Evolutionary conservation across 2,113 vertebrate species (phyloP), one percentile per base, ranked within the genome.

Genomic region (Crypturellus undulatus): DNA sequence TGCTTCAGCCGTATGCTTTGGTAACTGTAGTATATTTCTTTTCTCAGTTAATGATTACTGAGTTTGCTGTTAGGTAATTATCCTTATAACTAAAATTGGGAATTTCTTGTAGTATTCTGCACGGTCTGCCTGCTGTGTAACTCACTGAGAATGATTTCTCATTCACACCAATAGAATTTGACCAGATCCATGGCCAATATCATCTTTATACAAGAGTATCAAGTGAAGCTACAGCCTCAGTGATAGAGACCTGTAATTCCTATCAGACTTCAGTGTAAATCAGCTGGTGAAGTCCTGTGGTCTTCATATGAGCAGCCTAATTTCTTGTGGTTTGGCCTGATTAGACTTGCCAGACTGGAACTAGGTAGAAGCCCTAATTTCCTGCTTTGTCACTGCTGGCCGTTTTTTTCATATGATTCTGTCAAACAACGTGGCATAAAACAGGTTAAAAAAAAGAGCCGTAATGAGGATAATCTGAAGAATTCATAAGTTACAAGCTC

Each of bases 281-380:
- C 47, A 85, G 9, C 17, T 43, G 49, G 6, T 9, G 58, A 79
- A 65, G 3, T 63, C 4, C 5, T 5, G 17, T 6, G 42, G 54
- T 9, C 10, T n/a, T 40, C 56, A 59, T 4, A 47, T 24, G 85
- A 64, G 82, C 32, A 3, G 20, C 71, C 1, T 19, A 0, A 10
- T 63, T 77, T 81, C 9, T 75, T 52, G 10, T 12, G 10, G 3
- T 8, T 6, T 42, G 43, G 4, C 10, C 24, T 65, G 30, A n/a
- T 81, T 34, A 62, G 38, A 89, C 6, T 9, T 38, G 5, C 20
- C 51, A 25, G 34, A 17, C 13, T 72, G 47, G 64, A n/a, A 20
- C 2, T 25, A 56, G 15, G 36, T 8, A 79, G 32, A 19, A 65
- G 7, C 24, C 17, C 47, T 12, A 49, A 63, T 21, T 25, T 7